Base-by-base conservation (phyloP, 2,888 invertebrate genomes). In the Ichneumon xanthorius region DNA sequence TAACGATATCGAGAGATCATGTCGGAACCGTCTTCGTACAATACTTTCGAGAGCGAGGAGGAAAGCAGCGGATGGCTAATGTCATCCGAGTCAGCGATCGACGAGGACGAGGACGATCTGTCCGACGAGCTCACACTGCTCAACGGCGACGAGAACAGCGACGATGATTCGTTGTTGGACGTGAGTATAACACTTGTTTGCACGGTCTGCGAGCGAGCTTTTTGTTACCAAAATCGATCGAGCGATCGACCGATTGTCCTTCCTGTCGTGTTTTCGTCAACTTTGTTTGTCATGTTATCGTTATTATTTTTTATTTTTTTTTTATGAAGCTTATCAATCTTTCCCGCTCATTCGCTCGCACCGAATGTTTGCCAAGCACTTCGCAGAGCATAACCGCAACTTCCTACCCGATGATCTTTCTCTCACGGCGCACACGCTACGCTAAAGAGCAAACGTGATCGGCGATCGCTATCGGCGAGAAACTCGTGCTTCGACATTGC, bases 81-180 rank as follows among this genome's bases (percentile, higher is more conserved):
- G 61, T 58, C 80, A 7, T 76, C 76, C 37, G 76, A 80, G 11
- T 45, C 67, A 11, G 77, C 85, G 61, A 53, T 78, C 4, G 76
- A 77, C 72, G 85, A 61, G 14, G 61, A 76, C 45, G 75, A 81
- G 48, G 71, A 85, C 19, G 85, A 73, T 16, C 67, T 67, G 7
- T 68, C 80, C 68, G 80, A 80, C 11, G 73, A 85, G 16, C 85
- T 85, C 37, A 85, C 85, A 30, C 61, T 85, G 9, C 82, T 85
- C 9, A 85, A 85, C 68, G 85, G 82, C 19, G 85, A 85, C 22
- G 85, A 82, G 71, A 79, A 85, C 53, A 63, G 68, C 63, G 67
- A 80, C 40, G 72, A 85, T 40, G 72, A 82, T 76, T 67, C 76
- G 9, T 63, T 65, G n/a, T 68, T 67, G 22, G 80, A 82, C 63